Evolutionary conservation across 2,797 vertebrate genomes (phyloP), one percentile per base, ranked within the genome.

Genomic region (Staurois parvus): DNA sequence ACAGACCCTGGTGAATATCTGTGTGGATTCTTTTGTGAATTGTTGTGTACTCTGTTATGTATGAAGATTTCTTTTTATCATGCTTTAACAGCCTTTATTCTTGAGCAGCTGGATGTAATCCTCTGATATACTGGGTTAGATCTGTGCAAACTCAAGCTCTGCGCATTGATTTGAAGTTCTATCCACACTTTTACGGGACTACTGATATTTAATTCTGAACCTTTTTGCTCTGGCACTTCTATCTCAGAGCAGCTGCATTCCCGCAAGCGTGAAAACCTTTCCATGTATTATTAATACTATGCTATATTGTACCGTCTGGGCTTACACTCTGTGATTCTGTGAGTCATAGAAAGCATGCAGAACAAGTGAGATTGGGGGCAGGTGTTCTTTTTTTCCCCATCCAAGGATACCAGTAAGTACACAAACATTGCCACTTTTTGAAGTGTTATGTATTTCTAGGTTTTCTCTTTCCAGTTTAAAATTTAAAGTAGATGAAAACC

Each of bases 281-380:
- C n/a, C n/a, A 72, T 81, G 48, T 34, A 73, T 74, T 74, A 73
- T 66, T 74, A 82, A 82, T 82, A 34, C 34, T n/a, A 30, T 74
- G 24, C n/a, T 82, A 40, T 73, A 45, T 74, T 42, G 24, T 42
- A 12, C 21, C 29, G 69, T 24, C 45, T 19, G 29, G 67, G 21
- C 17, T 30, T 59, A 21, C 37, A 34, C 42, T 17, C 32, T 56
- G 17, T 67, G 64, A 68, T 79, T 37, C 66, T 67, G 21, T 30
- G 76, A 79, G 64, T 69, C 40, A 28, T 68, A 52, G 34, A 69
- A 69, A 48, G 29, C 24, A 15, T 52, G 45, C 45, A 45, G 64
- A 59, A 37, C 45, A 59, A 81, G 30, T 72, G 45, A 21, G 32
- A 69, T 26, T 26, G 42, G 45, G 32, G 45, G 26, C 67, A 19